Evolutionary conservation across 35 echinoderm and acorn worm species (phyloP).

Genomic region (Amphiura filiformis): DNA sequence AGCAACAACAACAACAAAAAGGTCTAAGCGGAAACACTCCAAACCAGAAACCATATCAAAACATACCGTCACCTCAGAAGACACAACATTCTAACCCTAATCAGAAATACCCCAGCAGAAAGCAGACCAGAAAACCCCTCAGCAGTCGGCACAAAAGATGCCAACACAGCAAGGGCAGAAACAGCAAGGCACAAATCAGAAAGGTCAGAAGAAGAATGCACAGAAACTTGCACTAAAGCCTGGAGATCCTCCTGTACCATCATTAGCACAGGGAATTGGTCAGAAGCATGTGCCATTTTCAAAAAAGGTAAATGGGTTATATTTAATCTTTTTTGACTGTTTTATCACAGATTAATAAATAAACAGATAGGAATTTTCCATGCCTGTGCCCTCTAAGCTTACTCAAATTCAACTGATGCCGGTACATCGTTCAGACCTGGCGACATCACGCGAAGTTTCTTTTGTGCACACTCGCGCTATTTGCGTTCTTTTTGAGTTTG

Average conservation of each 20-base stretch:
- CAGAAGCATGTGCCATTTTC: neutral
- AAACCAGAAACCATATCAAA: neutral
- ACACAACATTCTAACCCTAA: neutral
- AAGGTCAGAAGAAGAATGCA: neutral
- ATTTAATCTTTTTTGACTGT: no score
- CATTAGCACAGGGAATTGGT: neutral
- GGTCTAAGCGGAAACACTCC: neutral
- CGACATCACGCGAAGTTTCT: no score
- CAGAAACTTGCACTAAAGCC: neutral
- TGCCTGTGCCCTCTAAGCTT: no score
- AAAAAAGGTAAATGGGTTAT: conserved; percentile 10
- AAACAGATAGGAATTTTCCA: no score
- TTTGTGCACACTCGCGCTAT: no score
- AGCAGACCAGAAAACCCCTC: neutral
- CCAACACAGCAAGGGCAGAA: neutral
- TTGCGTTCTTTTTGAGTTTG: no score
- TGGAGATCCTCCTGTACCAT: neutral
- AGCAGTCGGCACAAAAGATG: neutral
- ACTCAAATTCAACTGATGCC: no score
- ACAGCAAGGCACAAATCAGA: neutral
- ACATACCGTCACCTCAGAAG: neutral
- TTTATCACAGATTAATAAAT: no score
- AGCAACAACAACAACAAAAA: neutral
- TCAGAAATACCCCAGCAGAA: neutral
- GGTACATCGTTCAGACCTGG: no score